Conservation (phyloP, 2,888 invertebrate genomes). For the Aradus depressus region DNA sequence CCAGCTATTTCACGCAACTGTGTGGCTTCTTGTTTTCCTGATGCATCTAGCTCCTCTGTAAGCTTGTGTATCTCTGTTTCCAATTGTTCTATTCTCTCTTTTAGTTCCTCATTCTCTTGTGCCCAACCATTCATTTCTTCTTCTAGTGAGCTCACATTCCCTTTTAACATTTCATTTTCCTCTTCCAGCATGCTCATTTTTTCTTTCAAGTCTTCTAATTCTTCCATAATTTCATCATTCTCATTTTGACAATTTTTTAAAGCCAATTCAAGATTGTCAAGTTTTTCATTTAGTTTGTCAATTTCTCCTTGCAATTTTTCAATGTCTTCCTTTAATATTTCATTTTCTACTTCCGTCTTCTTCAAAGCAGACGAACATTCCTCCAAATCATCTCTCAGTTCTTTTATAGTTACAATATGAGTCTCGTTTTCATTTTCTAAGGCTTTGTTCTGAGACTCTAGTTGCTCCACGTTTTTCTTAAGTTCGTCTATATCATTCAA, state of each 20-base stretch:
- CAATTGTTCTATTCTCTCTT: slow-evolving; percentile 1
- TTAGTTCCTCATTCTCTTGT: not conserved
- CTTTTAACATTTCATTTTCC: not conserved
- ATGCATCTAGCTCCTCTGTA: not conserved
- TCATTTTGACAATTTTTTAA: slow-evolving; percentile 1
- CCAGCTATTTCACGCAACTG: not conserved
- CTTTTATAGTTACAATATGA: not conserved
- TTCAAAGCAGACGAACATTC: not conserved
- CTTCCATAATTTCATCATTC: not conserved
- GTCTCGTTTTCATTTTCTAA: slow-evolving; percentile 14
- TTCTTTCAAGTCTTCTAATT: slow-evolving; percentile 2
- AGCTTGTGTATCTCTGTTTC: no score
- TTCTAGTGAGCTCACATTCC: not conserved
- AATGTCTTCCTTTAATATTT: slow-evolving; percentile 3
- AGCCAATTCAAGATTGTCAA: not conserved
- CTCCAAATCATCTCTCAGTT: slow-evolving; percentile 1
- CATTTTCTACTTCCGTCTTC: not conserved
- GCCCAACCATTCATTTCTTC: not conserved
- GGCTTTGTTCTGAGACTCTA: slow-evolving; percentile 5
- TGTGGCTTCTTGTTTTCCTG: not conserved
- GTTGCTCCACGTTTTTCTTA: not conserved
- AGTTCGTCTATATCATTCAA: slow-evolving; percentile 1
- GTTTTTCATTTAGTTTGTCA: not conserved
- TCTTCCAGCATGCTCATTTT: not conserved
- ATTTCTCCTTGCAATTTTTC: slow-evolving; percentile 6